Evolutionary conservation across 2,888 invertebrate species (phyloP).

Genomic region (Aphodius granarius): DNA sequence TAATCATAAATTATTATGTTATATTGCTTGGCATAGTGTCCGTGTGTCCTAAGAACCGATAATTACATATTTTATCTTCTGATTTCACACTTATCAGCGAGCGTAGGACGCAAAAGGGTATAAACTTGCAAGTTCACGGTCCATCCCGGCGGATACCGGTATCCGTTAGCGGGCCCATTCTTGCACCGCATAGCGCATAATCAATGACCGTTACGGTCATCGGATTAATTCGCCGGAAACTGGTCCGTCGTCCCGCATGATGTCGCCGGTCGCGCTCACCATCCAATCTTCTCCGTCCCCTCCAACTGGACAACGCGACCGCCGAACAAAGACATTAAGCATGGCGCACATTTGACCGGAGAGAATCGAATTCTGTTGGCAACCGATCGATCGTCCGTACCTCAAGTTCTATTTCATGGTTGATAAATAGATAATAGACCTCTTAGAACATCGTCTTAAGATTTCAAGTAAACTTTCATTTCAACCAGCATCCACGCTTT

Average conservation of each 20-base stretch:
- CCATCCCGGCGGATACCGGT: conserved; percentile 32
- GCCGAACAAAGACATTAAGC: background rate
- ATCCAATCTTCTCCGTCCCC: background rate
- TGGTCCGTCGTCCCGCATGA: conserved; percentile 43
- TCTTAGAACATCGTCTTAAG: no score
- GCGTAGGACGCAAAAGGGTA: background rate
- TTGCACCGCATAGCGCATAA: conserved; percentile 39
- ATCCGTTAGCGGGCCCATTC: conserved; percentile 35
- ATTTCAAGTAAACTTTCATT: no score
- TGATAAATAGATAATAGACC: no score
- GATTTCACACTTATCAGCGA: background rate
- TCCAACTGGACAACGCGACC: background rate
- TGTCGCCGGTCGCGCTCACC: conserved; percentile 19
- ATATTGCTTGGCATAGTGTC: no score
- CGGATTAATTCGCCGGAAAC: conserved; percentile 48
- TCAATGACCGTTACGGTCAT: conserved; percentile 48
- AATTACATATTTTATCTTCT: background rate
- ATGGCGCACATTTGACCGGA: background rate
- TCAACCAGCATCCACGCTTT: no score
- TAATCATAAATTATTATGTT: no score
- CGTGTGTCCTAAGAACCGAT: background rate
- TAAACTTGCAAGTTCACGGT: background rate
- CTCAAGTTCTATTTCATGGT: no score
- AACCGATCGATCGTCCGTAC: no score
- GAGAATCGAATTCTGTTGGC: background rate